These are phyloP conservation scores for Tricholaema leucomelas DNA, from an alignment of 2,113 vertebrate species.

Conservation along the genomic window DNA sequence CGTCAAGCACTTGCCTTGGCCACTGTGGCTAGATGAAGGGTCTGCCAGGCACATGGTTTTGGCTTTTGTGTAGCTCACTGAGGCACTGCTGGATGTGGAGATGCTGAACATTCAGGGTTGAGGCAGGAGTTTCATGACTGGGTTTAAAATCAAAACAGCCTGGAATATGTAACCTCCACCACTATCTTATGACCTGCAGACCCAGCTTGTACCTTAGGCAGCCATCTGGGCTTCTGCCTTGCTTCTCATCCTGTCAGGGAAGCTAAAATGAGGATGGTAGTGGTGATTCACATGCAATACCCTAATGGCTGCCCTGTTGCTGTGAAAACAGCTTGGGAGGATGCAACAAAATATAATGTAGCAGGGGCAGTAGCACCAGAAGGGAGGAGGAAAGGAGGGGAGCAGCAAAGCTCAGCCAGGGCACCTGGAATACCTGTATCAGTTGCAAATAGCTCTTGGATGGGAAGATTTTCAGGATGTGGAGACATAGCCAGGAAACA, in stretches of 20 bases:
- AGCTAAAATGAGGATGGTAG: not conserved
- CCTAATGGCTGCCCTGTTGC: accelerated
- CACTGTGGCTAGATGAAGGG: not conserved
- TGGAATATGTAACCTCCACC: not conserved
- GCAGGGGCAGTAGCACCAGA: not conserved
- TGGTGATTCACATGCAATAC: not conserved
- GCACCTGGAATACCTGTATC: not conserved
- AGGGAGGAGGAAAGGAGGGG: not conserved
- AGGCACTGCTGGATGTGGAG: not conserved
- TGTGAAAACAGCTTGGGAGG: not conserved
- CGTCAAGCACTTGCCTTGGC: not conserved
- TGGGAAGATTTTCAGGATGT: not conserved
- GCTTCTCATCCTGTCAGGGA: not conserved
- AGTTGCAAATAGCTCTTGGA: not conserved
- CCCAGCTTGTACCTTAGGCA: no score
- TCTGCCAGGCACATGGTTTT: not conserved
- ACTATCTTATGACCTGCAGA: accelerated
- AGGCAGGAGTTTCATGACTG: no score
- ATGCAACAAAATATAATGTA: not conserved
- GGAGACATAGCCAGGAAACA: not conserved
- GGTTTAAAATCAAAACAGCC: not conserved
- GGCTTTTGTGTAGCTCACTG: not conserved
- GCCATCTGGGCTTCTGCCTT: not conserved
- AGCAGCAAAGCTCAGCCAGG: not conserved
- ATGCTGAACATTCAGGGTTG: not conserved